Conservation (phyloP, 2,888 invertebrate genomes). For the Macrosoma leucophasiata region DNA sequence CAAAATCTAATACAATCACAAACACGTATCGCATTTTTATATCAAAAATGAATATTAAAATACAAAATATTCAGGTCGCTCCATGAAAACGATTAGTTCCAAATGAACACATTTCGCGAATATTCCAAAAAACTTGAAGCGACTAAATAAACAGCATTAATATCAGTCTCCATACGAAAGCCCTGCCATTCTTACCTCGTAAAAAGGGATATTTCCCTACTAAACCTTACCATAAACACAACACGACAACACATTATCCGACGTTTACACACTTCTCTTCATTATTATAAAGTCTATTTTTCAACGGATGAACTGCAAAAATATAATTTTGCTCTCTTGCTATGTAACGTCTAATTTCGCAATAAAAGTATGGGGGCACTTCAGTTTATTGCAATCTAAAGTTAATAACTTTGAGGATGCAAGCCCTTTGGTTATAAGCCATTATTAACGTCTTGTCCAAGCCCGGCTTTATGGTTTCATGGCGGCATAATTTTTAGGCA, state of each 20-base stretch:
- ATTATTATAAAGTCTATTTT: conserved; percentile 18
- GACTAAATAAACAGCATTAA: conserved; percentile 59
- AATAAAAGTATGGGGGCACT: conserved; percentile 67
- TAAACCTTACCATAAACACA: conserved; percentile 63
- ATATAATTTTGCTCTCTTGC: conserved; percentile 23
- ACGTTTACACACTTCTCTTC: conserved; percentile 23
- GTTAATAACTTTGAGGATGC: conserved; percentile 55
- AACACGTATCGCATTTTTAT: too few species aligned
- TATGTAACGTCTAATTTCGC: conserved; percentile 57
- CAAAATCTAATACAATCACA: too few species aligned
- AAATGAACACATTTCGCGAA: too few species aligned
- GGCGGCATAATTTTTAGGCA: too few species aligned
- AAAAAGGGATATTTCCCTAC: conserved; percentile 69
- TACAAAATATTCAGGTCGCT: too few species aligned
- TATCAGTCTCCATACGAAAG: conserved; percentile 57
- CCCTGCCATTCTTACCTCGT: conserved; percentile 65
- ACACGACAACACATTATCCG: conserved; percentile 32
- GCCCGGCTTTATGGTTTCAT: conserved; percentile 11
- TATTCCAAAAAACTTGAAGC: too few species aligned
- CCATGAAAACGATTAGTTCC: too few species aligned
- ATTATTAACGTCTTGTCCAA: conserved; percentile 29
- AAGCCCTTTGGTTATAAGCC: conserved; percentile 30
- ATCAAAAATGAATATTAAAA: too few species aligned
- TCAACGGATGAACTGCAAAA: neutral
- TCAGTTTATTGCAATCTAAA: conserved; percentile 69